phyloP scores from a whole-genome alignment of 2,888 invertebrate genomes.

The Macrostomum cliftonense region DNA sequence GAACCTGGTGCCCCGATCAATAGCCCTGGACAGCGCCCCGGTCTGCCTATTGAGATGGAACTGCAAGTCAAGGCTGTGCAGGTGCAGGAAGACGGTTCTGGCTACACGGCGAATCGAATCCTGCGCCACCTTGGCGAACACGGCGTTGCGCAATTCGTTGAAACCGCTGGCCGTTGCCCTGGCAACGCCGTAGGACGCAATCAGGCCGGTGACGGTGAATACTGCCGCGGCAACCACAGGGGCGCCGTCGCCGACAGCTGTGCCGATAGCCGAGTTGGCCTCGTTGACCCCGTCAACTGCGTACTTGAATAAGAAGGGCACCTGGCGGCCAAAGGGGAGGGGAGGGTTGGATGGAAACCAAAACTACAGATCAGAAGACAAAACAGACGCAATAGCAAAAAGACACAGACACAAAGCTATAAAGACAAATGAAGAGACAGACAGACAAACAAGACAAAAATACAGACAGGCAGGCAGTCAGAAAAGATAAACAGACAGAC shows the following conservation, averaged over 20 bases:
- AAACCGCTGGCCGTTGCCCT: constrained; percentile 72
- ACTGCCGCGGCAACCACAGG: constrained; percentile 49
- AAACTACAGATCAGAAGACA: too few relatives aligned
- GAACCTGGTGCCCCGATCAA: constrained; percentile 39
- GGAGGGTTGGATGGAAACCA: too few relatives aligned
- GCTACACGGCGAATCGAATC: constrained; percentile 83
- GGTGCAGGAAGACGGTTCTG: constrained; percentile 77
- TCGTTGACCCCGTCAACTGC: constrained; percentile 68
- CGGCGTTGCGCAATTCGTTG: constrained; percentile 87
- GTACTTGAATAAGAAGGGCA: constrained; percentile 86
- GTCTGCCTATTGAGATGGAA: constrained; percentile 88
- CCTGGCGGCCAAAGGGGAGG: constrained; percentile 29
- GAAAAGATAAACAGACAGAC: too few relatives aligned
- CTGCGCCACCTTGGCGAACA: constrained; percentile 90
- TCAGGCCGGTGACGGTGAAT: constrained; percentile 45
- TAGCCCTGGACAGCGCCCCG: constrained; percentile 73
- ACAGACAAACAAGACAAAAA: too few relatives aligned
- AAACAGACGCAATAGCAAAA: too few relatives aligned
- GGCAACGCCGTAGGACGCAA: constrained; percentile 50
- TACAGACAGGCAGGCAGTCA: too few relatives aligned
- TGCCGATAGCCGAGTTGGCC: constrained; percentile 46
- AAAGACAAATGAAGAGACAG: too few relatives aligned
- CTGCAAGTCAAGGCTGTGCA: constrained; percentile 75
- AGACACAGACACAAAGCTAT: too few relatives aligned
- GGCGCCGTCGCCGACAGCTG: constrained; percentile 38